A percentile compares a stretch with the other conserved stretches of the same genome.
These are phyloP conservation scores for Lydus trimaculatus DNA, from an alignment of 2,888 invertebrate species.

Conservation along the genomic window DNA sequence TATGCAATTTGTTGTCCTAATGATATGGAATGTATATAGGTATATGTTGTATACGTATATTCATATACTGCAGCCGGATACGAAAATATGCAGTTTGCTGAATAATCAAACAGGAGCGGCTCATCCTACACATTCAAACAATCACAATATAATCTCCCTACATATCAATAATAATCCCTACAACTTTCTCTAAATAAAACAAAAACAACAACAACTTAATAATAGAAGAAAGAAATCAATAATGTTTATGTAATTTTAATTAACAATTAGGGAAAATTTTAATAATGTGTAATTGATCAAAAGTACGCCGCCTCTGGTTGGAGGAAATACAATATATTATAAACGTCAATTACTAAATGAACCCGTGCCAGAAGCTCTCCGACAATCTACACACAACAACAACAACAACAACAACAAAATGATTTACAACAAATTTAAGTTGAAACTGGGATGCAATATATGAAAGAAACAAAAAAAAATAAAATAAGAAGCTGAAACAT, in stretches of 20 bases:
- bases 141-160: constrained; percentile 6
- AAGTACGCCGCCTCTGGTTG: constrained; percentile 19
- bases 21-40: constrained; percentile 43
- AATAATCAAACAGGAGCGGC: constrained; percentile 33
- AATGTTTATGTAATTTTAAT: constrained; percentile 3
- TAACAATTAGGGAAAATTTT: constrained; percentile 18
- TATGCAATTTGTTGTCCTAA: constrained; percentile 43
- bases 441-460: constrained; percentile 1
- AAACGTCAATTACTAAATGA: constrained; percentile 44
- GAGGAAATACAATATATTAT: constrained; percentile 38
- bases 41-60: no score
- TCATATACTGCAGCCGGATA: constrained; percentile 33
- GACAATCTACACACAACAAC: constrained; percentile 30
- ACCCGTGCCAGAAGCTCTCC: constrained; percentile 41
- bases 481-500: constrained; percentile 13
- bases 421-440: constrained; percentile 40
- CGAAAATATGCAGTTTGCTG: constrained; percentile 35
- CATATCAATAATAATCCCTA: constrained; percentile 11
- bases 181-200: constrained; percentile 7
- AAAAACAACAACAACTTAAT: background rate
- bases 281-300: constrained; percentile 25
- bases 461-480: constrained; percentile 3
- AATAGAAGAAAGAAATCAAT: background rate
- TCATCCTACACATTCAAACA: constrained; percentile 26
- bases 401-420: constrained; percentile 35